A percentile compares a stretch with the other conserved stretches of the same genome.
Conservation (phyloP, 2,113 vertebrate genomes). For the Oreochromis tanganicae region DNA sequence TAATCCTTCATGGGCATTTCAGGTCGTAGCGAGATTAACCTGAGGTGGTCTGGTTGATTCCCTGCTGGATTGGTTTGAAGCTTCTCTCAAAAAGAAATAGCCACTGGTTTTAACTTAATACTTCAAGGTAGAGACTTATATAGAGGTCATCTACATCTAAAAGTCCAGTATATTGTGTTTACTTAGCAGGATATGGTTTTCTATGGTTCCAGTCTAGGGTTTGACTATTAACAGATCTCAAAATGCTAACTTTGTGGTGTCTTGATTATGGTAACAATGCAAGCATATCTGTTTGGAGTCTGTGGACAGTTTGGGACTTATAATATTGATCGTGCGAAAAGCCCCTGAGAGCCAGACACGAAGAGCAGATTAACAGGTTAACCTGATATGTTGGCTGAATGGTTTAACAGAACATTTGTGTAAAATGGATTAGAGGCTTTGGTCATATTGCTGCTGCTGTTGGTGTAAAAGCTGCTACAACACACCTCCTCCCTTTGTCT, state of each 20-base stretch:
- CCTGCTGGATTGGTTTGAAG: slow-evolving; percentile 28
- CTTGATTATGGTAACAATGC: background rate
- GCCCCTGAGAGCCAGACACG: slow-evolving; percentile 22
- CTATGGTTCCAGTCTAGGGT: background rate
- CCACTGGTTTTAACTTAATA: slow-evolving; percentile 34
- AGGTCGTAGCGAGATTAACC: slow-evolving; percentile 69
- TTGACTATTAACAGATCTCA: background rate
- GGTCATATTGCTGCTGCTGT: background rate
- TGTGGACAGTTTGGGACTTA: slow-evolving; percentile 10
- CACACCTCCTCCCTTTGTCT: background rate
- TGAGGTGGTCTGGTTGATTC: slow-evolving; percentile 67
- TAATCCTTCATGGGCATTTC: slow-evolving; percentile 66
- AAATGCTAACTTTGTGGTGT: background rate
- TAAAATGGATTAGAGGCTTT: slow-evolving; percentile 33
- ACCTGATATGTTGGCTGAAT: slow-evolving; percentile 27
- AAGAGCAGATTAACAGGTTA: slow-evolving; percentile 63
- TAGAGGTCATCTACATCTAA: slow-evolving; percentile 29
- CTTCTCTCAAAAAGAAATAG: slow-evolving; percentile 21
- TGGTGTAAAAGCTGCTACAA: background rate
- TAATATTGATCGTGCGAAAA: slow-evolving; percentile 67
- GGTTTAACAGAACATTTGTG: slow-evolving; percentile 31
- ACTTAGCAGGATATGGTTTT: background rate
- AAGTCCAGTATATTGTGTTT: background rate
- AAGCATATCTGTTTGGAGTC: background rate
- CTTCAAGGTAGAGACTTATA: slow-evolving; percentile 16